Base-by-base conservation (phyloP, 2,113 vertebrate species). In the Platysternon megacephalum region DNA sequence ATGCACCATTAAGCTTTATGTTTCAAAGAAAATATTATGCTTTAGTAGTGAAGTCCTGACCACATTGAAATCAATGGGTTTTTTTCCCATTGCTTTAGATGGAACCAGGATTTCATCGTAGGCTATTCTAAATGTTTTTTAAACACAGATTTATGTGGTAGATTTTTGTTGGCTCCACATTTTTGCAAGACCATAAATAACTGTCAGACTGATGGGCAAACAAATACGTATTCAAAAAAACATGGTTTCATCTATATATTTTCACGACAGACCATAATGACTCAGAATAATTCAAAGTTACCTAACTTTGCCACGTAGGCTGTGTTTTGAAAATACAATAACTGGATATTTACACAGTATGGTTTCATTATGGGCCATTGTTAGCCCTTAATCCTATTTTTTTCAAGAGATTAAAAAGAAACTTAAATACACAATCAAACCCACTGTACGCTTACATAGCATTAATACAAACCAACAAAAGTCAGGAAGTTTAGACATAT, bases 321-420 rank as follows among this genome's bases (percentile, higher is more conserved):
- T 4, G n/a, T 56, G 48, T 78, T 82, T 91, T 72, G 5, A 39
- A 55, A 61, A 79, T 51, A 39, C 88, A 49, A 89, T 72, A 94
- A 90, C 61, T 44, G 6, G 53, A 4, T 78, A 79, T 89, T 92
- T 81, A 3, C 42, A 78, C 74, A 78, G 44, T 78, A 46, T 3
- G 72, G 14, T 51, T 92, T 11, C 55, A 61, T 84, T 92, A 80
- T 89, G 17, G 13, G 14, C 46, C 90, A 80, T 56, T 79, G 16
- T 80, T 82, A 82, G 28, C 49, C 49, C 80, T 89, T 91, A 79
- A 35, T 79, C 84, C 44, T 44, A 29, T 82, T 93, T 94, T 94
- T 65, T 94, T 65, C 56, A 91, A 88, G 87, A 81, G n/a, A 87
- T 39, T 95, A 82, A 94, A 2, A n/a, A 87, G 88, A 44, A 86